Evolutionary conservation across 2,888 invertebrate species (phyloP).

Genomic region (Brachypalpus laphriformis): DNA sequence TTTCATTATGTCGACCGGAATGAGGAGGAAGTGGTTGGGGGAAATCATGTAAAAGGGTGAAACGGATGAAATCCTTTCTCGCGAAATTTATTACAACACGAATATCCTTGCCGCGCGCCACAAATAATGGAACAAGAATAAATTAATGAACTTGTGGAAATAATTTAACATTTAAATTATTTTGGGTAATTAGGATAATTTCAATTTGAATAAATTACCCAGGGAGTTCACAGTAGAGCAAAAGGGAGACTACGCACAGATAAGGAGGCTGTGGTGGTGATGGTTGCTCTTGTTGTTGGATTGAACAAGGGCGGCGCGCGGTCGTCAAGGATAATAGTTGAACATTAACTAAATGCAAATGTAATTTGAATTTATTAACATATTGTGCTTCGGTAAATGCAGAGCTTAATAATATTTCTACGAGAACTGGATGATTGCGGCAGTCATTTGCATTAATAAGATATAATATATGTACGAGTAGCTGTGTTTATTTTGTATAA

Average conservation of each 20-base stretch:
- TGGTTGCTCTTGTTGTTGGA: background rate
- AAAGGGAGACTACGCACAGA: background rate
- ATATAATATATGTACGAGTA: constrained; percentile 16
- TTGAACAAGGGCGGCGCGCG: constrained; percentile 10
- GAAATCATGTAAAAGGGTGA: background rate
- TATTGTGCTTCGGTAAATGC: constrained; percentile 64
- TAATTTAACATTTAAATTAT: constrained; percentile 73
- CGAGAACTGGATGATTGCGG: constrained; percentile 41
- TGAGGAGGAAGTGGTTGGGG: background rate
- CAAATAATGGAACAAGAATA: constrained; percentile 63
- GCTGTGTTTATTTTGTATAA: background rate
- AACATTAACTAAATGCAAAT: constrained; percentile 72
- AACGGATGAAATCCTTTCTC: constrained; percentile 20
- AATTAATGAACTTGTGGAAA: constrained; percentile 71
- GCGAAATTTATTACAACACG: constrained; percentile 20
- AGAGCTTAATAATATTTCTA: constrained; percentile 45
- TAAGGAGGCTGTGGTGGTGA: background rate
- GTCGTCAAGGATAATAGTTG: constrained; percentile 71
- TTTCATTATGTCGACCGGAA: background rate
- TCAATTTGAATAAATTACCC: constrained; percentile 71
- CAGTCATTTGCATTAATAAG: constrained; percentile 67
- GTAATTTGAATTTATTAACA: constrained; percentile 72
- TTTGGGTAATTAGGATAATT: constrained; percentile 72
- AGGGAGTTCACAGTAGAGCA: background rate
- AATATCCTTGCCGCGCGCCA: constrained; percentile 14